A percentile compares a stretch with the other conserved stretches of the same genome.
Evolutionary conservation across 2,113 vertebrate genomes (phyloP).

Genomic region (Carassius gibelio): DNA sequence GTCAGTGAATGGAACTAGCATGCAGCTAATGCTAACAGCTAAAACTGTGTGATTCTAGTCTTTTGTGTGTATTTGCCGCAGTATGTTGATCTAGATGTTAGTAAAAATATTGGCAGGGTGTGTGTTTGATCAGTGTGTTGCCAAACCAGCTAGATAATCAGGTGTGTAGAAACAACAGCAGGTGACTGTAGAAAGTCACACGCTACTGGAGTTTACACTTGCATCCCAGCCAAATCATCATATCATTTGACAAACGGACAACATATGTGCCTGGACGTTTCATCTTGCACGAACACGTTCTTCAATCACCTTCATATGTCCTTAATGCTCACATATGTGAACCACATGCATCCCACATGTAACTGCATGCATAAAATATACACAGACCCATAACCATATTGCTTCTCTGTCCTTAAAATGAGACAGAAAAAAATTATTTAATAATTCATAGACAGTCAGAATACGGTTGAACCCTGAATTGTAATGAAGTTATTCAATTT

Average conservation of each 20-base stretch:
- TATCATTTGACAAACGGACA: neutral
- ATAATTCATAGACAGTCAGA: slow-evolving; percentile 27
- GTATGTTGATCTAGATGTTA: neutral
- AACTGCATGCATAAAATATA: neutral
- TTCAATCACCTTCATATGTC: slow-evolving; percentile 24
- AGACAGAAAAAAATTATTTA: neutral
- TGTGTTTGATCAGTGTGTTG: slow-evolving; percentile 15
- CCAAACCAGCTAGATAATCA: slow-evolving; percentile 28
- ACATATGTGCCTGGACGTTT: neutral
- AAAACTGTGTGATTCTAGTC: neutral
- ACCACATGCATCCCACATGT: neutral
- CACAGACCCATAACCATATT: neutral
- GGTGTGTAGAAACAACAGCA: slow-evolving; percentile 49
- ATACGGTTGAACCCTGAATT: neutral
- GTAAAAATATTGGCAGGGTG: slow-evolving; percentile 4
- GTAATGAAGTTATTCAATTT: slow-evolving; percentile 14
- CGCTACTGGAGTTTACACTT: slow-evolving; percentile 4
- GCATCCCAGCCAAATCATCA: neutral
- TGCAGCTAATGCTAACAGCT: neutral
- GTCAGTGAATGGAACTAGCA: neutral
- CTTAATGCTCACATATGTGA: slow-evolving; percentile 17
- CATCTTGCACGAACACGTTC: neutral
- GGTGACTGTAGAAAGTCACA: slow-evolving; percentile 21
- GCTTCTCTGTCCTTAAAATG: neutral
- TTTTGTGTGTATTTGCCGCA: neutral